Evolutionary conservation across 1,140 invertebrate genomes (phyloP), one percentile per base, ranked within the genome.

Genomic region (Aphelenchoides besseyi): DNA sequence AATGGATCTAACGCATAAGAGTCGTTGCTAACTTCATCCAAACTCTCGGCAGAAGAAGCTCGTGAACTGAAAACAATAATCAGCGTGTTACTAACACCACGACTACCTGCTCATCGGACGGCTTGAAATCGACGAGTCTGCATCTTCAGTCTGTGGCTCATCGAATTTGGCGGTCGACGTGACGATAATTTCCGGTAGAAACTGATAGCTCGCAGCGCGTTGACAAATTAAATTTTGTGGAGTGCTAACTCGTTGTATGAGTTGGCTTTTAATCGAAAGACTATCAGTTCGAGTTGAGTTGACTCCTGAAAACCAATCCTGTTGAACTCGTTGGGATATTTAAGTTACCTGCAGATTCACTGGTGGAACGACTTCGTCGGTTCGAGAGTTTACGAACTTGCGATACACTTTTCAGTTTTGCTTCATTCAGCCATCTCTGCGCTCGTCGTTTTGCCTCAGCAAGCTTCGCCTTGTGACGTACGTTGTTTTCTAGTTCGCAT

Each of bases 181-280:
- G 0, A 72, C 70, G 0, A 72, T 71, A 18, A 72, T 72, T 70
- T 71, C 41, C 2, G 70, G 70, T 16, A 72, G 67, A 61, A 73
- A 74, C 29, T 72, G 70, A 23, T 32, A 75, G 32, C 70, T 72
- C 26, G 70, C 29, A 8, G 70, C 70, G 9, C 70, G 71, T 33
- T 72, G 70, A 57, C 36, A 5, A 23, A 16, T 12, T n/a, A 16
- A 62, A 16, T 70, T 70, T 71, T 70, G 23, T 12, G 68, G 61
- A 68, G 64, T 68, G 16, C 33, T 18, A 16, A 52, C 61, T 8
- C 33, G 5, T 59, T 5, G 33, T 8, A 66, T 29, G 12, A 59
- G 16, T 35, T 66, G 63, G 32, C 61, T 69, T 29, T 69, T 69
- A 12, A 68, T 29, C 16, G 67, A 67, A 1, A 69, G 53, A 30